Evolutionary conservation across 2,113 vertebrate genomes (phyloP).

Genomic region (Tachuris rubrigastra): DNA sequence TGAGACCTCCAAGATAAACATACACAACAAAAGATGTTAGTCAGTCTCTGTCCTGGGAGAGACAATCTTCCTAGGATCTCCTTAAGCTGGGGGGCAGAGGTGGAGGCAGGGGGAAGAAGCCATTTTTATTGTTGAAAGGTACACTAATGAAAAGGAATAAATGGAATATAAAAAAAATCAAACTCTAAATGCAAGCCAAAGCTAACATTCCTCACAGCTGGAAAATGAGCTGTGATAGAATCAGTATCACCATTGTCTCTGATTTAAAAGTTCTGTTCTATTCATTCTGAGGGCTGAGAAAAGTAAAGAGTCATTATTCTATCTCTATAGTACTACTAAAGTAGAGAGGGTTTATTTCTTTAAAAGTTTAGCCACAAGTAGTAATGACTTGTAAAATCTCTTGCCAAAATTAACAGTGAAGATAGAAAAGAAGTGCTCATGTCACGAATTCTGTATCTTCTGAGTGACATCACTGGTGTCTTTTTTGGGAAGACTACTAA

Average conservation of each 20-base stretch:
- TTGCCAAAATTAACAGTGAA: conserved; percentile 13
- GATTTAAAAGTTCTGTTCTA: background rate
- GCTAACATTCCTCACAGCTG: background rate
- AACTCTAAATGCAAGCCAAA: background rate
- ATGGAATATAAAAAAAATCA: background rate
- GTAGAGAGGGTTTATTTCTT: background rate
- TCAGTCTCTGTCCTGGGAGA: background rate
- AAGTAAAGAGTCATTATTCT: background rate
- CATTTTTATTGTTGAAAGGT: background rate
- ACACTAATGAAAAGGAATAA: background rate
- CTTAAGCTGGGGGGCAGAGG: background rate
- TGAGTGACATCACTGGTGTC: background rate
- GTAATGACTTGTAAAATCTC: background rate
- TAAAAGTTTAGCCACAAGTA: background rate
- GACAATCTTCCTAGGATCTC: background rate
- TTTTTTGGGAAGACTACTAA: conserved; percentile 31
- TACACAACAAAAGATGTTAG: background rate
- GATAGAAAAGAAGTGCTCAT: background rate
- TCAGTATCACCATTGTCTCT: background rate
- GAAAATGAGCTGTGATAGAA: background rate
- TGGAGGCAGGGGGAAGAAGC: background rate
- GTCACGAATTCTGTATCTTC: conserved; percentile 4
- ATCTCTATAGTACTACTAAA: background rate
- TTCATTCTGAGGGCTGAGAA: background rate
- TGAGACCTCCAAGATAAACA: conserved; percentile 32